A percentile compares a stretch with the other conserved stretches of the same genome.
phyloP scores from a whole-genome alignment of 2,888 invertebrate genomes.

The Amphipyra tragopoginis region DNA sequence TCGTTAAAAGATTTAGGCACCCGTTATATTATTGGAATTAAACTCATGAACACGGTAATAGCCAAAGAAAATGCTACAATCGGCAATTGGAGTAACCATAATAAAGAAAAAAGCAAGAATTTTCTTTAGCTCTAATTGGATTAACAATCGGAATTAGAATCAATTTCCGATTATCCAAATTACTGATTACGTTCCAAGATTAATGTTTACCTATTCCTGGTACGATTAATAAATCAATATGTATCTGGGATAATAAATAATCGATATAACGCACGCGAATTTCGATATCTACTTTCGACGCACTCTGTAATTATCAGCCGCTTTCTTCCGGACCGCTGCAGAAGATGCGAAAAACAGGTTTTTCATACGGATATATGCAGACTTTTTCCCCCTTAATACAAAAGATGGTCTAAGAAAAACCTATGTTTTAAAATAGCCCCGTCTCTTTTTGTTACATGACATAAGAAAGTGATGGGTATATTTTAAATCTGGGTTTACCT shows the following conservation, averaged over 20 bases:
- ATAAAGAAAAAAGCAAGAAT: neutral
- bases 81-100: too few relatives aligned
- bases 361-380: constrained; percentile 28
- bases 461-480: too few relatives aligned
- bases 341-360: constrained; percentile 33
- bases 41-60: too few relatives aligned
- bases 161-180: constrained; percentile 24
- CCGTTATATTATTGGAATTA: too few relatives aligned
- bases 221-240: constrained; percentile 38
- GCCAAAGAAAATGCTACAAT: too few relatives aligned
- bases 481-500: too few relatives aligned
- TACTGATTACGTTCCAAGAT: constrained; percentile 19
- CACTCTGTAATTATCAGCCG: constrained; percentile 42
- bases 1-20: too few relatives aligned
- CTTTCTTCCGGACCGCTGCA: constrained; percentile 50
- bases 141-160: neutral
- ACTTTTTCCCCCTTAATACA: too few relatives aligned
- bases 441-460: too few relatives aligned
- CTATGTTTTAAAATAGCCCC: too few relatives aligned
- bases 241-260: constrained; percentile 54
- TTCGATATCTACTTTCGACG: constrained; percentile 43
- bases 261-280: constrained; percentile 45
- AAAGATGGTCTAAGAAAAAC: too few relatives aligned
- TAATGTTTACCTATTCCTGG: constrained; percentile 10
- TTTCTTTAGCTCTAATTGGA: neutral